These are phyloP conservation scores for Melolontha melolontha DNA, from an alignment of 2,888 invertebrate species.

Conservation along the genomic window DNA sequence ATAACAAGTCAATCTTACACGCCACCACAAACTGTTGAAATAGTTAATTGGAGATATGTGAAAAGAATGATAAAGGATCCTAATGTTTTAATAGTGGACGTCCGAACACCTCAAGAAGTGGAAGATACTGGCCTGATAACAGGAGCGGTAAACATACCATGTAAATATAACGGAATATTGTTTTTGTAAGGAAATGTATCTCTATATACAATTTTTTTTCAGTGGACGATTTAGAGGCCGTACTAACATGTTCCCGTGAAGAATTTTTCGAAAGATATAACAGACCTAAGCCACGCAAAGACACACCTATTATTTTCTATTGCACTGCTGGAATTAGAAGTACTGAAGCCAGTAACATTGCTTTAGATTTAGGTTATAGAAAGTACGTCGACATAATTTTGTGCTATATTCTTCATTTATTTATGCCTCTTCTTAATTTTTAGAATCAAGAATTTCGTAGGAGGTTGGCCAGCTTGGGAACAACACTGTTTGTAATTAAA, in stretches of 20 bases:
- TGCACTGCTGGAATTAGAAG: conserved; percentile 78
- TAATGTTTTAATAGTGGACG: too few relatives aligned
- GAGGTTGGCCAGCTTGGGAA: conserved; percentile 53
- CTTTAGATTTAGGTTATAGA: conserved; percentile 70
- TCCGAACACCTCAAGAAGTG: too few relatives aligned
- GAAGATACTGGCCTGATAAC: too few relatives aligned
- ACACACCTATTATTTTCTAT: conserved; percentile 75
- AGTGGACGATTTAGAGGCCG: conserved; percentile 44
- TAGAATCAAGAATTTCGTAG: conserved; percentile 52
- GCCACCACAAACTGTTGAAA: too few relatives aligned
- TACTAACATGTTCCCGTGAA: conserved; percentile 51
- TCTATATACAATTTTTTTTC: conserved; percentile 12
- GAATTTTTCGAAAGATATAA: conserved; percentile 71
- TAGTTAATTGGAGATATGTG: too few relatives aligned
- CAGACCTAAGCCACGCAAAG: conserved; percentile 70
- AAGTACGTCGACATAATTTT: conserved; percentile 66
- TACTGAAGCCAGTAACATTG: conserved; percentile 71
- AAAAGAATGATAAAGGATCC: too few relatives aligned
- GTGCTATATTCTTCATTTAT: neutral
- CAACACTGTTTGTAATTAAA: too few relatives aligned
- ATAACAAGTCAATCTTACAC: too few relatives aligned
- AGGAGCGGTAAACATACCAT: too few relatives aligned
- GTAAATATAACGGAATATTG: too few relatives aligned
- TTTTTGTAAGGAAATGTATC: too few relatives aligned
- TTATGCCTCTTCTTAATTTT: conserved; percentile 39